Base-by-base conservation (phyloP, 2,797 vertebrate species). In the Betta splendens region DNA sequence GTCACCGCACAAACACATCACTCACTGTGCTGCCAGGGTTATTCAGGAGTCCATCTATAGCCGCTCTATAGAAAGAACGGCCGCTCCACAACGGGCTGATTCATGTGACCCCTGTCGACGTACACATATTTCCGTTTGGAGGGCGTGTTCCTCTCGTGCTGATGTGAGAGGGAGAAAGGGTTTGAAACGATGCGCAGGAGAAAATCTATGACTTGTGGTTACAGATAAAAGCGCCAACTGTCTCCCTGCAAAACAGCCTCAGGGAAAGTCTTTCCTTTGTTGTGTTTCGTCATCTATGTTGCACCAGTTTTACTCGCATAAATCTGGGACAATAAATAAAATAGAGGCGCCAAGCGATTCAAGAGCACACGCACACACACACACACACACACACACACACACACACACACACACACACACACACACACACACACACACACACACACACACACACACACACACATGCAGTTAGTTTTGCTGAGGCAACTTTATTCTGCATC, bases 21-120 rank as follows among this genome's bases (percentile, higher is more conserved):
- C 72, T 88, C 79, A 74, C 81, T 89, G 87, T 88, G 84, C 60
- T 81, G 84, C 71, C 68, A 21, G 77, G 83, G 70, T 84, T 79
- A 83, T 70, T 86, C 75, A 83, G 73, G 73, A 87, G 81, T 85
- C 84, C 80, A 72, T 88, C 83, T 72, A 83, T 72, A 80, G 66
- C 84, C 84, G 79, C 70, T 88, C 83, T 71, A 83, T 71, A 80
- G 66, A 83, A 81, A 71, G 70, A 49, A 66, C 37, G 23, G 21
- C 42, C 21, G 58, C 44, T 66, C 46, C 3, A 83, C 69, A 73
- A 79, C 50, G 74, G 74, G 32, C 55, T 31, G 36, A 72, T 85
- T 85, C 66, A 84, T 44, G 26, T 61, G 62, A 42, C 11, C 31
- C 51, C 50, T 16, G 45, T 71, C 38, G 28, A 29, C 40, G 29